Evolutionary conservation across 2,888 invertebrate genomes (phyloP), one percentile per base, ranked within the genome.

Genomic region (Exephanes ischioxanthus): DNA sequence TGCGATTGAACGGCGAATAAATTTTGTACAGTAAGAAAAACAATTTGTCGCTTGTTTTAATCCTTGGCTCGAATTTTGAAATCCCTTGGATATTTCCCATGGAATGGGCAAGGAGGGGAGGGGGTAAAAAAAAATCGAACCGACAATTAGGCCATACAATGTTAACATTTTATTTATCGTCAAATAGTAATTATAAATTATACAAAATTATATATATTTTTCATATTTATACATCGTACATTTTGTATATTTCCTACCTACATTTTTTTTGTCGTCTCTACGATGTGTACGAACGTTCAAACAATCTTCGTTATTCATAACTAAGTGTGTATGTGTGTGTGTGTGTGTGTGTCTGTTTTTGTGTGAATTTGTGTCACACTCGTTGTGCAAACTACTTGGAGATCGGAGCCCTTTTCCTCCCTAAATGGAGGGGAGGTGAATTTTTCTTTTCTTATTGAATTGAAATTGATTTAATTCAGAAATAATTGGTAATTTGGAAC

Each of bases 171-270:
- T 91, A 91, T 91, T 91, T 88, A 88, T 90, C 89, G 87, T 90
- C 82, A 89, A 88, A 85, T 89, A 88, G 89, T 89, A 90, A 92
- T 92, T 91, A 92, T 91, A 91, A 92, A 92, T 92, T 91, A 92
- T 92, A 91, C 91, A 92, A 92, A 91, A 92, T 91, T 91, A 92
- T 91, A 90, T 91, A 88, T 90, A 75, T 81, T 84, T 86, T 86
- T 75, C 70, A 85, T 88, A 86, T 88, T 82, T 87, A 85, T 87
- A 88, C 89, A 87, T 89, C 85, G 89, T 90, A 87, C 88, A 89
- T 55, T 86, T 88, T 88, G 84, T 89, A 90, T 89, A 89, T 90
- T 89, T 88, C 88, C 90, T 91, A 90, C 88, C 89, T 91, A 91
- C 78, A 85, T 55, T 58, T 73, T 73, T 80, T 67, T 72, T 85